Conservation (phyloP, 2,888 invertebrate species). For the Toxonevra muliebris region DNA sequence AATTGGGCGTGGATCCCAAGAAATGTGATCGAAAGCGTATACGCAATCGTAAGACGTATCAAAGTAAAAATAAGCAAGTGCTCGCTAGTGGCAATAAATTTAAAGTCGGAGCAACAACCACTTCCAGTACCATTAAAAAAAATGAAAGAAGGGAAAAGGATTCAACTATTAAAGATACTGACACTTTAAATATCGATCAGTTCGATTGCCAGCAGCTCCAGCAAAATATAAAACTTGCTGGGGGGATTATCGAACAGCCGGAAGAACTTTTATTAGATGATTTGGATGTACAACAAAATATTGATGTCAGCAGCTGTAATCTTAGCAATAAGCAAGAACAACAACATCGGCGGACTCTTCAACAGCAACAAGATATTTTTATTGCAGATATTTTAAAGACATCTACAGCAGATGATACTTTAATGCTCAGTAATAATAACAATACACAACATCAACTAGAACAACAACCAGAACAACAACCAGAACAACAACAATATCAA, state of each 20-base stretch:
- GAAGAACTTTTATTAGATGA: slow-evolving; percentile 39
- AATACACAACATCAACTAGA: slow-evolving; percentile 5
- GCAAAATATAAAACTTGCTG: too few relatives aligned
- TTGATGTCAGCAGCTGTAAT: slow-evolving; percentile 36
- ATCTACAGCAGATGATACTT: neutral
- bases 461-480: slow-evolving; percentile 13
- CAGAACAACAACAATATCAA: slow-evolving; percentile 42
- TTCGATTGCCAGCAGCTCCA: too few relatives aligned
- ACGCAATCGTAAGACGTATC: slow-evolving; percentile 48
- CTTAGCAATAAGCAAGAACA: neutral
- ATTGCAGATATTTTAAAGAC: slow-evolving; percentile 25
- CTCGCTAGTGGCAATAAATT: neutral
- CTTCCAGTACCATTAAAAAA: slow-evolving; percentile 20
- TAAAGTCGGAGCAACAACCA: neutral
- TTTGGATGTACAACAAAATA: slow-evolving; percentile 42
- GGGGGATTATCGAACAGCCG: too few relatives aligned
- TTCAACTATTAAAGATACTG: slow-evolving; percentile 9
- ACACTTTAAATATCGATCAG: too few relatives aligned
- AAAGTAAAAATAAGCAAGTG: neutral
- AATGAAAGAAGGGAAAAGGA: neutral
- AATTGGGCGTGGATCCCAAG: slow-evolving; percentile 60
- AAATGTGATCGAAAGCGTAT: slow-evolving; percentile 63
- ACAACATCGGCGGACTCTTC: slow-evolving; percentile 33
- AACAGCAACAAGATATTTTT: slow-evolving; percentile 26
- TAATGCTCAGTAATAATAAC: slow-evolving; percentile 13